Conservation (phyloP, 2,888 invertebrate species). For the Iphiclides podalirius region DNA sequence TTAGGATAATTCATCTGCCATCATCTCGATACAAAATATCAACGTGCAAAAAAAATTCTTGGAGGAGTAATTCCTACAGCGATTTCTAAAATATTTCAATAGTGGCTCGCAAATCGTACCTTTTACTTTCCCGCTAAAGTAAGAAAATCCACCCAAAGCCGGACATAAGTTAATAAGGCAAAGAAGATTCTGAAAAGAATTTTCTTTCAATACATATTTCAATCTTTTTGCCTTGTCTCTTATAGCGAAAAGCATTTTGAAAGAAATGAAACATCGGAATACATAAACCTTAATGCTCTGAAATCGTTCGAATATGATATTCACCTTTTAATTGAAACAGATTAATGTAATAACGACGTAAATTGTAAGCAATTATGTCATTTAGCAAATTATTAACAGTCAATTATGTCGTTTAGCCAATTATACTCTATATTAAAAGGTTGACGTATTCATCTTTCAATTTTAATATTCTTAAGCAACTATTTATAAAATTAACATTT, state of each 20-base stretch:
- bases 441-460: background rate
- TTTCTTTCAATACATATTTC: slow-evolving; percentile 22
- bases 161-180: slow-evolving; percentile 38
- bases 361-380: slow-evolving; percentile 12
- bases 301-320: slow-evolving; percentile 4
- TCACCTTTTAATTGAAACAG: slow-evolving; percentile 10
- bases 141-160: slow-evolving; percentile 34
- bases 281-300: background rate
- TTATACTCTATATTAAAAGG: too few species aligned
- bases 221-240: background rate
- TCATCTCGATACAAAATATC: too few species aligned
- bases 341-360: slow-evolving; percentile 9
- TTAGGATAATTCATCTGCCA: too few species aligned
- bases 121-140: slow-evolving; percentile 14
- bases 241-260: slow-evolving; percentile 5
- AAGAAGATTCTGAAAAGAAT: slow-evolving; percentile 35
- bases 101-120: slow-evolving; percentile 20
- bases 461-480: too few species aligned
- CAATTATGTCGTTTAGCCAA: too few species aligned
- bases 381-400: background rate
- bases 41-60: too few species aligned
- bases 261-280: background rate
- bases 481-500: too few species aligned
- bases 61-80: too few species aligned
- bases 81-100: too few species aligned